Conservation (phyloP, 2,797 vertebrate genomes). For the Sphaeramia orbicularis region DNA sequence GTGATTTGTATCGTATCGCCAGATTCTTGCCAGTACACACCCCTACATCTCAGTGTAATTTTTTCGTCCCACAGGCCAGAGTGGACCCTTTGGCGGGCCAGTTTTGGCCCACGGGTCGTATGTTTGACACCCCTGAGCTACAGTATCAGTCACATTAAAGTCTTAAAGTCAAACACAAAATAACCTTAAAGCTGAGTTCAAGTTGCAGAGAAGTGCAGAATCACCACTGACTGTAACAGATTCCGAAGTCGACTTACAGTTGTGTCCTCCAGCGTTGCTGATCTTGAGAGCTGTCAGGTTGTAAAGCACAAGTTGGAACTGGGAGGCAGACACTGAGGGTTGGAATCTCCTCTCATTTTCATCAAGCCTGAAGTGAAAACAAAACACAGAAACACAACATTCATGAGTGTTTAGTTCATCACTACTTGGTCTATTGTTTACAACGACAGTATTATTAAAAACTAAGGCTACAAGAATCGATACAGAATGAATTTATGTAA, state of each 20-base stretch:
- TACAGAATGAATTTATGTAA: not conserved
- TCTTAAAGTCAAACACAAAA: not conserved
- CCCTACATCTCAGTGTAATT: too few relatives aligned
- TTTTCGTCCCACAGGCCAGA: too few relatives aligned
- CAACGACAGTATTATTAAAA: slow-evolving; percentile 23
- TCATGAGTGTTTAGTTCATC: not conserved
- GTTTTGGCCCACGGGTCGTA: too few relatives aligned
- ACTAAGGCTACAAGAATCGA: not conserved
- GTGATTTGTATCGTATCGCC: too few relatives aligned
- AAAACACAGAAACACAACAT: slow-evolving; percentile 36
- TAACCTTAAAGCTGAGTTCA: not conserved
- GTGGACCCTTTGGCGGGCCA: too few relatives aligned
- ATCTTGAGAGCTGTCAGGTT: slow-evolving; percentile 87
- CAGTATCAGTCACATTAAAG: too few relatives aligned
- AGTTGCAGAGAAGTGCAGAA: not conserved
- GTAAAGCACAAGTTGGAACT: slow-evolving; percentile 89
- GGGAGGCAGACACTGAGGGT: slow-evolving; percentile 79
- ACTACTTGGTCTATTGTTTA: not conserved
- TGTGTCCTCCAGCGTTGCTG: slow-evolving; percentile 74
- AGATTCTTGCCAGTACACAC: too few relatives aligned
- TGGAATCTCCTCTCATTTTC: slow-evolving; percentile 80
- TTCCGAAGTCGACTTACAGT: slow-evolving; percentile 78
- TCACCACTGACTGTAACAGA: slow-evolving; percentile 4
- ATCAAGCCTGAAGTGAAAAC: slow-evolving; percentile 83
- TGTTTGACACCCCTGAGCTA: too few relatives aligned